Base-by-base conservation (phyloP, 1,140 invertebrate genomes). In the Magallana ariakensis region DNA sequence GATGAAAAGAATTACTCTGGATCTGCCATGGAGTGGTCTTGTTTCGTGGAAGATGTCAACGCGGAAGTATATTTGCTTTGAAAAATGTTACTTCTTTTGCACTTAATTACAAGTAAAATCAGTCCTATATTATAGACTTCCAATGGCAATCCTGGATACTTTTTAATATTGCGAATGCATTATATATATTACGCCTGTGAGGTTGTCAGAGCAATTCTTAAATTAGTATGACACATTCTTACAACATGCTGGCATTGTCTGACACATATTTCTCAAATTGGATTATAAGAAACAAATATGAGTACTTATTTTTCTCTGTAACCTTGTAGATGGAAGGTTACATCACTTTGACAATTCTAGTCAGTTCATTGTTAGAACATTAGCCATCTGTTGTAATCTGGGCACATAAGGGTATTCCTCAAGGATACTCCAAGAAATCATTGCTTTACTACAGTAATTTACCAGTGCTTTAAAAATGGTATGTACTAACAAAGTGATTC, bases 231-330 rank as follows among this genome's bases (percentile, higher is more conserved):
- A 75, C 66, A 26, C 66, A 75, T 75, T 75, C 66, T 26, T 13
- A 4, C 22, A 22, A 75, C 22, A 60, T 60, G 22, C 15, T 10
- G 22, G 66, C 66, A 26, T 75, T 22, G 11, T 75, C 22, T 75
- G 66, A 75, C 66, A 75, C 66, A 75, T 75, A 75, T 75, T 75
- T 75, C 22, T 75, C 66, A 75, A 75, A 26, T 75, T 75, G 10
- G 19, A 75, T 75, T 13, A 26, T 22, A 75, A 33, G 22, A 75
- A 26, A 11, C 22, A 22, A 46, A 75, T 75, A 75, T n/a, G 19
- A 26, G 33, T 26, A 33, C 13, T 26, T 13, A 75, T 75, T 13
- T 13, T 33, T 75, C 33, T 75, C 33, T 75, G 2, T 75, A 75
- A 75, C 22, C 58, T 62, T 62, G 11, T n/a, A 62, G 16, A 62